A percentile compares a stretch with the other conserved stretches of the same genome.
These are phyloP conservation scores for Syrmaticus mikado DNA, from an alignment of 2,113 vertebrate species.

Conservation along the genomic window DNA sequence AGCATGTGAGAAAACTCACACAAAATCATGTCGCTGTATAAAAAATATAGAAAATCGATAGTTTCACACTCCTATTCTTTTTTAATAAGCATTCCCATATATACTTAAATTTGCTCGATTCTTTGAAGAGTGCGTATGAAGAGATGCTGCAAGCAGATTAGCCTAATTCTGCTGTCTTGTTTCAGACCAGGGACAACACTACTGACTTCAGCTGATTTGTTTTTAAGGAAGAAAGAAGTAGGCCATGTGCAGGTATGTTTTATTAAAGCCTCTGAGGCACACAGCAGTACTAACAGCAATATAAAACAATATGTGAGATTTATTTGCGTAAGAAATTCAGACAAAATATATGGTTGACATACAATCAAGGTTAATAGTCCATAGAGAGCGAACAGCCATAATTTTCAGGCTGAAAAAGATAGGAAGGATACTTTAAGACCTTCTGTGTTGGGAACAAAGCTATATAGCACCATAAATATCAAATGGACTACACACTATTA, in stretches of 20 bases:
- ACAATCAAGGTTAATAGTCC: neutral
- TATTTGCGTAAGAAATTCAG: neutral
- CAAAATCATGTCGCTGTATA: neutral
- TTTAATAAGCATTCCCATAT: neutral
- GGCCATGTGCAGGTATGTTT: constrained; percentile 27
- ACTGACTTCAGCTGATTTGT: neutral
- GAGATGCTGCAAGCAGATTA: neutral
- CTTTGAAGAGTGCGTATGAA: neutral
- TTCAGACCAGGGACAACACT: neutral
- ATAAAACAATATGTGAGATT: neutral
- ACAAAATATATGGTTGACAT: neutral
- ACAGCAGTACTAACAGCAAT: neutral
- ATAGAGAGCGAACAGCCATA: neutral
- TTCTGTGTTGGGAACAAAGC: neutral
- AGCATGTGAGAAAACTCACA: neutral
- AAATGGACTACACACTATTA: neutral
- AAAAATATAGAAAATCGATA: accelerated
- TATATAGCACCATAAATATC: neutral
- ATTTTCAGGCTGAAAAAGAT: neutral
- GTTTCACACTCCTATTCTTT: neutral
- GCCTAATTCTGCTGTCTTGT: neutral
- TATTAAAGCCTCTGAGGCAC: constrained; percentile 14
- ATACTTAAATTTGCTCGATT: neutral
- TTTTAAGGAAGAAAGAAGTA: constrained; percentile 34
- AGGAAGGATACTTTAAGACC: neutral